These are phyloP conservation scores for Polyommatus iphigenia DNA, from an alignment of 2,888 invertebrate species.

Conservation along the genomic window DNA sequence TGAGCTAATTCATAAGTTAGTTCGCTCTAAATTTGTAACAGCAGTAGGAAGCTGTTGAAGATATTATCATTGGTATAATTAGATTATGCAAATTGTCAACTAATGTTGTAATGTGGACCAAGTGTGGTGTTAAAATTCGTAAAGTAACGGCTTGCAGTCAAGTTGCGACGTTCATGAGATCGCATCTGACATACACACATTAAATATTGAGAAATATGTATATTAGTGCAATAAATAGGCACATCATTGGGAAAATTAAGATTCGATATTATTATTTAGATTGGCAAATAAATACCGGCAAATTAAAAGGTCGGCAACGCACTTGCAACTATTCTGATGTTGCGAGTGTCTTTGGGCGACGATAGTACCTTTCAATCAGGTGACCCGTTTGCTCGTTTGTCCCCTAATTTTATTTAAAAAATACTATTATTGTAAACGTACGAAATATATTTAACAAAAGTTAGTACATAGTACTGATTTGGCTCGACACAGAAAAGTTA, in stretches of 20 bases:
- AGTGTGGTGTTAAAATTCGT: conserved; percentile 22
- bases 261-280: not conserved
- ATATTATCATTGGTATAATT: not conserved
- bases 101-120: not conserved
- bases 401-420: too few relatives aligned
- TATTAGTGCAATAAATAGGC: not conserved
- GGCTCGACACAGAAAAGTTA: too few relatives aligned
- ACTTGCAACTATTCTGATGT: too few relatives aligned
- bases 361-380: too few relatives aligned
- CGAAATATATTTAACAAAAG: too few relatives aligned
- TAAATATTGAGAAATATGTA: not conserved
- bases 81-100: not conserved
- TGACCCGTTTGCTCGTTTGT: too few relatives aligned
- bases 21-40: too few relatives aligned
- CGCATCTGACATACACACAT: conserved; percentile 14
- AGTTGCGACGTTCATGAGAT: conserved; percentile 39
- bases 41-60: too few relatives aligned
- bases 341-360: not conserved
- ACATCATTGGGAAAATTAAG: not conserved
- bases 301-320: not conserved
- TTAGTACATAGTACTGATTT: too few relatives aligned
- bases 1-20: too few relatives aligned
- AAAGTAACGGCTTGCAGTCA: conserved; percentile 38
- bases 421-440: too few relatives aligned
- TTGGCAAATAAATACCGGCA: not conserved